Percentiles rank a stretch among this genome's conserved stretches.
These are phyloP conservation scores for Salvelinus namaycush DNA, from an alignment of 2,113 vertebrate species.

Conservation along the genomic window DNA sequence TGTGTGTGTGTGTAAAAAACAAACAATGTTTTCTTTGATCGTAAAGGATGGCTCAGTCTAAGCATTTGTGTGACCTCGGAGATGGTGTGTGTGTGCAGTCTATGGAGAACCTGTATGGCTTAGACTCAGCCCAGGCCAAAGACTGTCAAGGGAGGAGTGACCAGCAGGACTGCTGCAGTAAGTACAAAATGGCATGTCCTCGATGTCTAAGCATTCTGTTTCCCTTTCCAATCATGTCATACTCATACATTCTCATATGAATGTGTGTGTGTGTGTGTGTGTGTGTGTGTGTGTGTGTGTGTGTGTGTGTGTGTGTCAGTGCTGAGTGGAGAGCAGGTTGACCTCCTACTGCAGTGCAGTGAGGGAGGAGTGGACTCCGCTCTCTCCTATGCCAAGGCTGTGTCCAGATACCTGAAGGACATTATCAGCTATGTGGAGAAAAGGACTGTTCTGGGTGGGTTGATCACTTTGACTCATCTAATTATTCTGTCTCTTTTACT, in stretches of 20 bases:
- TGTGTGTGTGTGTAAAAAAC: too few species aligned
- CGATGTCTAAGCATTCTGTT: not conserved
- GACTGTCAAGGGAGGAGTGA: not conserved
- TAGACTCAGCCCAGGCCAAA: not conserved
- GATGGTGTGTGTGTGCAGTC: slow-evolving; percentile 65
- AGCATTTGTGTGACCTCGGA: not conserved
- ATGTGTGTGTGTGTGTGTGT: slow-evolving; percentile 28
- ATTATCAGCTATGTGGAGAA: slow-evolving; percentile 89
- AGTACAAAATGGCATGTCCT: not conserved
- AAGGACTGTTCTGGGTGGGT: slow-evolving; percentile 80
- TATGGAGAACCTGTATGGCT: slow-evolving; percentile 87
- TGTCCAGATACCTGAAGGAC: slow-evolving; percentile 97
- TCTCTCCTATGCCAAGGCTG: slow-evolving; percentile 86
- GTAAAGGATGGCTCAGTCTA: too few species aligned
- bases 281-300: not conserved
- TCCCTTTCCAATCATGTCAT: too few species aligned
- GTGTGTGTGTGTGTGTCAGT: not conserved
- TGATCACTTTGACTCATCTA: too few species aligned
- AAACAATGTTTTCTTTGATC: too few species aligned
- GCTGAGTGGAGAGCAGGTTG: slow-evolving; percentile 79
- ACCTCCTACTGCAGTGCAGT: slow-evolving; percentile 86
- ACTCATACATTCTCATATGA: slow-evolving; percentile 1
- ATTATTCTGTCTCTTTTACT: too few species aligned
- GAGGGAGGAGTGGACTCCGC: slow-evolving; percentile 90
- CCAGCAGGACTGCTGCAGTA: not conserved